Evolutionary conservation across 2,797 vertebrate species (phyloP), one percentile per base, ranked within the genome.

Genomic region (Sebastes trivittatus): DNA sequence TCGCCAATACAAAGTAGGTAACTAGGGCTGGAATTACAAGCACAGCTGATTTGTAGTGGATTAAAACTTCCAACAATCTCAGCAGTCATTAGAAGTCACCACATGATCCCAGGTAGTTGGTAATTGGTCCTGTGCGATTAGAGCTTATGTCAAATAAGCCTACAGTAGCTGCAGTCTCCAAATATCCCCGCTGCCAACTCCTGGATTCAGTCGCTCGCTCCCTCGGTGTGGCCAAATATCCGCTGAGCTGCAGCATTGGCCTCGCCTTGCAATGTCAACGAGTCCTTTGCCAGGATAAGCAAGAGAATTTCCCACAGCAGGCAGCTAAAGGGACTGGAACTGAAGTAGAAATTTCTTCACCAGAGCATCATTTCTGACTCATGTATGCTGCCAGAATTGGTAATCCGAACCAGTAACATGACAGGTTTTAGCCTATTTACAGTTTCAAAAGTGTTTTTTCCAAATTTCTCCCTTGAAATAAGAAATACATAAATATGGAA

Each of bases 101-200:
- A 60, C 79, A 66, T 79, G 75, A 86, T 85, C 80, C 63, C 83
- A 81, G 80, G 81, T 87, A 84, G 34, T 49, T 75, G 1, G 13
- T 83, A 87, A 92, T 88, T 88, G 80, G 82, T 84, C 86, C 77
- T 56, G 29, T 76, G 90, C 9, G 62, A 86, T 85, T 85, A 80
- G 27, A 64, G 82, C 72, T 88, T 76, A 75, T 70, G 78, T 72
- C 58, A 71, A 89, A 80, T 83, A 76, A 72, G 77, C 73, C 68
- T 13, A 70, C 74, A 75, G 77, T 76, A 70, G 84, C 74, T 38
- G 30, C 81, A 78, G 72, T 83, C 46, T 77, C 81, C 72, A 73
- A 77, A 77, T 75, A 63, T 72, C 60, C 67, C 64, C 0, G 0
- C 77, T 83, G 80, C 79, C 75, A 81, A 60, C 75, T 87, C 78